phyloP scores from a whole-genome alignment of 2,888 invertebrate genomes.

The Herminia tarsipennalis region DNA sequence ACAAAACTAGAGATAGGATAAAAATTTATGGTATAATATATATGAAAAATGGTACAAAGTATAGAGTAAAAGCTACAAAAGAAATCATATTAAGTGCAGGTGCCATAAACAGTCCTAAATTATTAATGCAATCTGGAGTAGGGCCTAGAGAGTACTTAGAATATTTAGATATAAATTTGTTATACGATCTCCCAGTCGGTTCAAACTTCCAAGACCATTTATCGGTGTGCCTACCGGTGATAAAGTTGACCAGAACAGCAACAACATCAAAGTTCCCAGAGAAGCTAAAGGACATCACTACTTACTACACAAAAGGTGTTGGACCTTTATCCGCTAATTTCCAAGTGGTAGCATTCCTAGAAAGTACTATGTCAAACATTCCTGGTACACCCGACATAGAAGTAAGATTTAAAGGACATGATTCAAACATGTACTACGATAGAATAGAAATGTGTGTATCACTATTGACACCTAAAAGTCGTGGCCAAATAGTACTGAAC shows the following conservation, averaged over 20 bases:
- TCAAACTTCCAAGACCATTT: constrained; percentile 80
- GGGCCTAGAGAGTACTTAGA: constrained; percentile 78
- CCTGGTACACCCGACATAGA: constrained; percentile 76
- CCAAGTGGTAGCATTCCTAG: constrained; percentile 75
- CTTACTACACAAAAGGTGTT: constrained; percentile 70
- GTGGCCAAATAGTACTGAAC: constrained; percentile 74
- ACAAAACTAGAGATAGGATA: constrained; percentile 50
- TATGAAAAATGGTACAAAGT: constrained; percentile 74
- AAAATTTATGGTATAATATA: constrained; percentile 68
- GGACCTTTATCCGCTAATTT: constrained; percentile 79
- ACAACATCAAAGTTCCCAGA: constrained; percentile 69
- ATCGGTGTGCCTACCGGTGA: constrained; percentile 75
- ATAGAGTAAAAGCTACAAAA: constrained; percentile 59
- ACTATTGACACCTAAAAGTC: constrained; percentile 75
- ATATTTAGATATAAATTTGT: constrained; percentile 67
- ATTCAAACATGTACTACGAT: constrained; percentile 80
- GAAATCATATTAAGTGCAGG: constrained; percentile 78
- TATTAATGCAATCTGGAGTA: constrained; percentile 78
- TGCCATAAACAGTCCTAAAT: constrained; percentile 75
- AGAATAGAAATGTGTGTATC: constrained; percentile 75
- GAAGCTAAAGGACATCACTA: constrained; percentile 75
- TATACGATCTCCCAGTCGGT: constrained; percentile 73
- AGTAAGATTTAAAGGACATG: constrained; percentile 74
- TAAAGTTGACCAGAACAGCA: constrained; percentile 67
- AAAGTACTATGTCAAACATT: constrained; percentile 71